Base-by-base conservation (phyloP, 2,888 invertebrate species). In the Amitus sp. region DNA sequence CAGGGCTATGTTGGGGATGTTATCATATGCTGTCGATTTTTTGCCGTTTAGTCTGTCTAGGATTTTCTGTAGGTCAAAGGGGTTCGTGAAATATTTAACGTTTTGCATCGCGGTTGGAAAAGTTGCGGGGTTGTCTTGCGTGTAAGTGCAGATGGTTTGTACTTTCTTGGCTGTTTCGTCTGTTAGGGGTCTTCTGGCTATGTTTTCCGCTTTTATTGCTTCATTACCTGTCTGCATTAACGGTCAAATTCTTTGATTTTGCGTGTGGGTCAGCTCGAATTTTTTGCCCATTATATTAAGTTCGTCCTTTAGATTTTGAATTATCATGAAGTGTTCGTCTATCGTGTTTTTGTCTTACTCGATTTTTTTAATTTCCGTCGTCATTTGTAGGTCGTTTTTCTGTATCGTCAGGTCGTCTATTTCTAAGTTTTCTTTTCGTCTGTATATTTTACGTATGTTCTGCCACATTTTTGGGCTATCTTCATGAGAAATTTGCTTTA, bases 21-120 rank as follows among this genome's bases (percentile, higher is more conserved):
- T 40, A 17, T 68, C 68, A 0, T 49, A 10, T 7, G 62, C 60
- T 2, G 20, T 20, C 0, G 66, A 68, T 13, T 65, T 64, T 56
- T 67, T 65, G 12, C 65, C 59, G 2, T 51, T 54, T 5, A 62
- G 20, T 7, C 28, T 3, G 10, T 27, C 23, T 3, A 54, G 30
- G 0, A 47, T 27, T n/a, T 40, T 40, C 13, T 3, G 2, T 19
- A 34, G n/a, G 15, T 17, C n/a, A 3, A 1, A n/a, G 9, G 5
- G 0, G 15, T 19, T 43, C 1, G 43, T 20, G 20, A 45, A 45
- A 43, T 34, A 43, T 23, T 28, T 12, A 13, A 2, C n/a, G 9
- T 23, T 12, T 43, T 20, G 2, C 1, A n/a, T 23, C 1, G 1
- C 9, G 5, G 19, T 23, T 1, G 46, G 27, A 13, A 5, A 28